Percentiles rank a stretch among this genome's conserved stretches.
These are phyloP conservation scores for Caenorhabditis wallacei DNA, from an alignment of 2,888 invertebrate genomes.

Conservation along the genomic window DNA sequence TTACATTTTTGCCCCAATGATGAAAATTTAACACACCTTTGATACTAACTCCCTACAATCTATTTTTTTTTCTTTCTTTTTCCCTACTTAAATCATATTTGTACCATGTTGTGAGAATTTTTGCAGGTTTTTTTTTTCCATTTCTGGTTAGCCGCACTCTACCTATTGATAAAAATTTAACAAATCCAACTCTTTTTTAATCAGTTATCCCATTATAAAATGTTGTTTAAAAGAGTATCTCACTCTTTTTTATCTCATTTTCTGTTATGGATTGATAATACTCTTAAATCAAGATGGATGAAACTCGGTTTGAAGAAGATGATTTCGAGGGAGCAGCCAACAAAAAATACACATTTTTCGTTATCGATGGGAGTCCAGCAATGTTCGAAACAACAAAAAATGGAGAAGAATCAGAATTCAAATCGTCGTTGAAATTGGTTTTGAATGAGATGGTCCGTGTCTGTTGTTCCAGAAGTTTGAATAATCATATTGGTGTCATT, in stretches of 20 bases:
- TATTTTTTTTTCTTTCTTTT: neutral
- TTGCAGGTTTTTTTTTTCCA: neutral
- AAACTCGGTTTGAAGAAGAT: constrained; percentile 48
- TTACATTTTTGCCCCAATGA: constrained; percentile 75
- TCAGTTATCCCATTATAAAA: neutral
- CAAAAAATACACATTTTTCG: constrained; percentile 64
- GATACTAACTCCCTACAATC: neutral
- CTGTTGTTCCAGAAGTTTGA: constrained; percentile 64
- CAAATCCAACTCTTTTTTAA: neutral
- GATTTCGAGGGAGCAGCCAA: constrained; percentile 42
- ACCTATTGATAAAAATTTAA: constrained; percentile 28
- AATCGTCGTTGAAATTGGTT: constrained; percentile 44
- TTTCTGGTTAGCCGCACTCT: neutral
- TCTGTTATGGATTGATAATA: neutral
- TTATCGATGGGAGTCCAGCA: constrained; percentile 62
- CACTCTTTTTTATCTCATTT: constrained; percentile 16
- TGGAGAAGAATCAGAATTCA: constrained; percentile 31
- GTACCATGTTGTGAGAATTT: constrained; percentile 35
- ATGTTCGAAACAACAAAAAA: constrained; percentile 59
- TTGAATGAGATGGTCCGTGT: constrained; percentile 63
- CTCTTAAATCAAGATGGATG: constrained; percentile 28
- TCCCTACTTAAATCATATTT: constrained; percentile 26
- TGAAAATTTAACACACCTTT: constrained; percentile 42
- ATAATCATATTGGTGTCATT: constrained; percentile 70
- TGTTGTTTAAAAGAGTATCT: neutral